Percentiles rank a stretch among this genome's conserved stretches.
Evolutionary conservation across 2,113 vertebrate genomes (phyloP).

Genomic region (Scortum barcoo): DNA sequence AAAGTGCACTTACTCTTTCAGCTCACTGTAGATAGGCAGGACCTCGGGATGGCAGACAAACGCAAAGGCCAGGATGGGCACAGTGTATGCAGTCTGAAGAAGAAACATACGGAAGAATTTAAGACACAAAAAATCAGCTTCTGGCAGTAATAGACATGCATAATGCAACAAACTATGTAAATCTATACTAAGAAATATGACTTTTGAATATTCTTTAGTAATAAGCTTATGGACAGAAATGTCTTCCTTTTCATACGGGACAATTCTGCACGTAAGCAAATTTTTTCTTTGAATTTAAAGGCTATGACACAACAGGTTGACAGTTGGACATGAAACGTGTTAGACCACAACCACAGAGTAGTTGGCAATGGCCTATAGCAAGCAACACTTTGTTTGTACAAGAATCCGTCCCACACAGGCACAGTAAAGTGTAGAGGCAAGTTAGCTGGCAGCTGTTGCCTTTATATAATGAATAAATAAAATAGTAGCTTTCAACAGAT

Average conservation of each 20-base stretch:
- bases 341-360: neutral
- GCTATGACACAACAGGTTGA: neutral
- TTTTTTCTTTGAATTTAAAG: neutral
- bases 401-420: no score
- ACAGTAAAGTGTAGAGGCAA: no score
- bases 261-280: neutral
- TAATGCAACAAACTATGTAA: neutral
- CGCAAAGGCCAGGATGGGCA: conserved; percentile 97
- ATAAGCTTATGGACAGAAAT: neutral
- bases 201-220: neutral
- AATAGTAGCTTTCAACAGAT: no score
- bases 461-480: no score
- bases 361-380: neutral
- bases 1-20: conserved; percentile 91
- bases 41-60: conserved; percentile 99
- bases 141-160: neutral
- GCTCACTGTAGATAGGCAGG: conserved; percentile 98
- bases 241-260: neutral
- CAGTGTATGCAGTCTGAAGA: conserved; percentile 94
- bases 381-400: neutral
- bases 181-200: neutral
- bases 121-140: neutral
- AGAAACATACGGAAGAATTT: neutral
- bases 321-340: neutral
- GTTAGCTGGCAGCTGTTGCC: no score